Conservation (phyloP, 2,113 vertebrate species). For the Leptocoma aspasia region DNA sequence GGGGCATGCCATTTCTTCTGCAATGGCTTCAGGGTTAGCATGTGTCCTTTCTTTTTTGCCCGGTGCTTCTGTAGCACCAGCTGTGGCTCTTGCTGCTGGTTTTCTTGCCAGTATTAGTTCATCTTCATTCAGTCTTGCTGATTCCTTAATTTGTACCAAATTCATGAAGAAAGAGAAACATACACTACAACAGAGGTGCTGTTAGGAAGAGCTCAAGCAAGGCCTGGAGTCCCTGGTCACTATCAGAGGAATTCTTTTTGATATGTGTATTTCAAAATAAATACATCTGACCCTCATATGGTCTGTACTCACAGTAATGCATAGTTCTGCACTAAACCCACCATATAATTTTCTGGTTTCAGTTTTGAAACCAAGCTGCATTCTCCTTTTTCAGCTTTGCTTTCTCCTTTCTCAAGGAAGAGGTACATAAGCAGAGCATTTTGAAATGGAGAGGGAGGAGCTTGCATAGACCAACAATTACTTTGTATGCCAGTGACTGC, state of each 20-base stretch:
- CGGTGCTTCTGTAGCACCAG: accelerated
- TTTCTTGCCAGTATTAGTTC: not conserved
- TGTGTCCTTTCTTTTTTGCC: too few relatives aligned
- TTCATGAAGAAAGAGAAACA: accelerated
- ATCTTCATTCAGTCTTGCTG: not conserved
- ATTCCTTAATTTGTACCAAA: not conserved
- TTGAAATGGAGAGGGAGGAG: not conserved
- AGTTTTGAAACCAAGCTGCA: not conserved
- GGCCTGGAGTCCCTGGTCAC: not conserved
- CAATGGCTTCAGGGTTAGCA: not conserved
- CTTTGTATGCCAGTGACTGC: not conserved
- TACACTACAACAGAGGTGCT: not conserved
- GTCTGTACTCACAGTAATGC: not conserved
- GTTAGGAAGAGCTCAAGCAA: not conserved
- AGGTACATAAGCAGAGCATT: not conserved
- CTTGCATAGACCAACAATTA: not conserved
- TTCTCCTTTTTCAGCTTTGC: not conserved
- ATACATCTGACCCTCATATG: not conserved
- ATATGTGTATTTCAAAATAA: not conserved
- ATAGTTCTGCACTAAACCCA: not conserved
- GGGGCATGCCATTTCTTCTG: not conserved
- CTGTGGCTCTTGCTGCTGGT: not conserved
- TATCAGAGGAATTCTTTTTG: not conserved
- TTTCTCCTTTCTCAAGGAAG: not conserved
- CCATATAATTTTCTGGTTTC: not conserved